A percentile compares a stretch with the other conserved stretches of the same genome.
These are phyloP conservation scores for Argyresthia albistria DNA, from an alignment of 2,888 invertebrate genomes.

Conservation along the genomic window DNA sequence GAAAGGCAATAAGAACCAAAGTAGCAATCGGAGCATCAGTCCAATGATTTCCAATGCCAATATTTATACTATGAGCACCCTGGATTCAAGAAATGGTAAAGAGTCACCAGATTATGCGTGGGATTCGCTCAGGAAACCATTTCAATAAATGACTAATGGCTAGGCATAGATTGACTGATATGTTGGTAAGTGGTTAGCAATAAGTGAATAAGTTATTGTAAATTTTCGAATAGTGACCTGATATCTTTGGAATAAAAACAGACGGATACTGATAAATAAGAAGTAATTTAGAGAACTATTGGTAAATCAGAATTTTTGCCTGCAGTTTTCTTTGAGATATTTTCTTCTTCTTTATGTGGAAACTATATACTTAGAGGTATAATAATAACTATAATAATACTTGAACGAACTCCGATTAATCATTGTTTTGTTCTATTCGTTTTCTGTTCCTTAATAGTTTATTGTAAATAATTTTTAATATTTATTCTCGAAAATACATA, in stretches of 20 bases:
- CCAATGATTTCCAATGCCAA: conserved; percentile 63
- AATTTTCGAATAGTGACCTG: conserved; percentile 32
- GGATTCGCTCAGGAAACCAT: conserved; percentile 79
- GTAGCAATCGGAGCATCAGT: conserved; percentile 63
- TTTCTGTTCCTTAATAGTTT: too few species aligned
- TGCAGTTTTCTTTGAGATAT: too few species aligned
- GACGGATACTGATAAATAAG: too few species aligned
- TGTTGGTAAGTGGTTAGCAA: conserved; percentile 12
- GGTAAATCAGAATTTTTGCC: too few species aligned
- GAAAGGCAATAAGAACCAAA: conserved; percentile 47
- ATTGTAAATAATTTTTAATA: background rate
- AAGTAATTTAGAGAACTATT: too few species aligned
- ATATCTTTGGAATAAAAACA: too few species aligned
- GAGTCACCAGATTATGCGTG: conserved; percentile 81
- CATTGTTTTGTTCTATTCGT: too few species aligned
- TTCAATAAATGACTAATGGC: conserved; percentile 50
- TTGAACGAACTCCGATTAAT: too few species aligned
- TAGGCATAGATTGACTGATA: conserved; percentile 3
- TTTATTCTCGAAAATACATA: background rate
- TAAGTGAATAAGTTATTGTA: background rate
- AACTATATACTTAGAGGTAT: too few species aligned
- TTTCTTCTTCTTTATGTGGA: too few species aligned
- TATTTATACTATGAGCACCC: conserved; percentile 67
- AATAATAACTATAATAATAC: too few species aligned
- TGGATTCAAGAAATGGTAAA: conserved; percentile 71